Evolutionary conservation across 2,113 vertebrate species (phyloP).

Genomic region (Aldabrachelys gigantea): DNA sequence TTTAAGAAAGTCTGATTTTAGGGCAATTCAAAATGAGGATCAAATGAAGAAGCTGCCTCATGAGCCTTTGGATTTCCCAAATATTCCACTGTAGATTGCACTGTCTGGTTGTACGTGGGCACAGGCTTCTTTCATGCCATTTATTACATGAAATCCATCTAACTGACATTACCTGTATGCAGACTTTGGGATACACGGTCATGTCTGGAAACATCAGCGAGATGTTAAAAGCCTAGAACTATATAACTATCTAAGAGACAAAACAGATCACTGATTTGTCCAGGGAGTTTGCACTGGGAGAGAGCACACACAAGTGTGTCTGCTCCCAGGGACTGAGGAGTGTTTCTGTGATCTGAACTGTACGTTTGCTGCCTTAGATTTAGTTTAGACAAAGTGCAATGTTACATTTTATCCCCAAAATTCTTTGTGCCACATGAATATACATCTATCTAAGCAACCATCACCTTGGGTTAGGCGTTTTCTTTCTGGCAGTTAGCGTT

Average conservation of each 20-base stretch:
- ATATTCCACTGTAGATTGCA: not conserved
- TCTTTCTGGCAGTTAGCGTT: not conserved
- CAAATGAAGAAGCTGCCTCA: not conserved
- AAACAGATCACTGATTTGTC: not conserved
- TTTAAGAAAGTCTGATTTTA: not conserved
- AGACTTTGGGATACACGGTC: not conserved
- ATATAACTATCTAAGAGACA: not conserved
- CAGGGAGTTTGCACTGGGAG: not conserved
- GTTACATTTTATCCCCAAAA: not conserved
- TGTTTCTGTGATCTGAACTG: not conserved
- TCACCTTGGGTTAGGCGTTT: not conserved
- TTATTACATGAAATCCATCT: not conserved
- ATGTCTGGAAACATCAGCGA: not conserved
- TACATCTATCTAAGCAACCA: not conserved
- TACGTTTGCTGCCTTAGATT: not conserved
- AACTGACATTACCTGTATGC: not conserved
- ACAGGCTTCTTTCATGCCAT: not conserved
- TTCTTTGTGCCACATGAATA: not conserved
- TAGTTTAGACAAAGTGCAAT: not conserved
- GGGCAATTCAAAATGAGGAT: not conserved
- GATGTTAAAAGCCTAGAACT: not conserved
- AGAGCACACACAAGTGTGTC: not conserved
- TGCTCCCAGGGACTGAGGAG: not conserved
- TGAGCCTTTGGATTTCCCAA: not conserved
- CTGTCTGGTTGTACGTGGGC: not conserved